Evolutionary conservation across 2,888 invertebrate genomes (phyloP).

Genomic region (Salticus scenicus): DNA sequence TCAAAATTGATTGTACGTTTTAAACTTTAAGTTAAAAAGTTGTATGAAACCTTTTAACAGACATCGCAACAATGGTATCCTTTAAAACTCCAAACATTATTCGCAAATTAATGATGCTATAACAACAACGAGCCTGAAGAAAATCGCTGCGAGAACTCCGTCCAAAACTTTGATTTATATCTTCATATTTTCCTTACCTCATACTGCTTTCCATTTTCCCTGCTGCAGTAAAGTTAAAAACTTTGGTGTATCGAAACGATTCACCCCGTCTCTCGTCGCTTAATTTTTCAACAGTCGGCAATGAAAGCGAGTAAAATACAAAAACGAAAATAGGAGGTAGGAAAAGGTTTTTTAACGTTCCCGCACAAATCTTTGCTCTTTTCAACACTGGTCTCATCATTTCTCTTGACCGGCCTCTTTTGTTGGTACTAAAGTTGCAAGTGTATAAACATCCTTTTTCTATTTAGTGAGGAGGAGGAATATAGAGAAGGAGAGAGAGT

Average conservation of each 20-base stretch:
- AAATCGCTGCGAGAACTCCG: too few species aligned
- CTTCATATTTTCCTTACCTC: conserved; percentile 2
- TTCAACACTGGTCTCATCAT: conserved; percentile 60
- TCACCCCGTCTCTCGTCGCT: conserved; percentile 47
- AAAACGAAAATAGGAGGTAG: neutral
- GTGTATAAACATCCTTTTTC: conserved; percentile 63
- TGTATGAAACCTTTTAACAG: too few species aligned
- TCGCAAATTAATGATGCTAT: too few species aligned
- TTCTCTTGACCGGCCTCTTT: conserved; percentile 39
- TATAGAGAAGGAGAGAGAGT: neutral
- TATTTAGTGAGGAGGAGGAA: conserved; percentile 31
- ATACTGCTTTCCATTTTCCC: neutral
- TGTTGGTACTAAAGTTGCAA: conserved; percentile 49
- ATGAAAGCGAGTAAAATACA: neutral
- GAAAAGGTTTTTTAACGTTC: conserved; percentile 58
- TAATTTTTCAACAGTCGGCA: conserved; percentile 63
- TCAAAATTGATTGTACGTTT: too few species aligned
- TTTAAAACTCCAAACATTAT: too few species aligned
- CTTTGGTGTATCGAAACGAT: conserved; percentile 38
- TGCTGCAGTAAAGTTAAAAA: conserved; percentile 9
- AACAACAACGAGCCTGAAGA: too few species aligned
- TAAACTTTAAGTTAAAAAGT: too few species aligned
- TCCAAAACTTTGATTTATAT: conserved; percentile 1
- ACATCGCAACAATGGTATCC: too few species aligned
- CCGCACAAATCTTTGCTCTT: conserved; percentile 59